Conservation (phyloP, 2,888 invertebrate genomes). For the Drosophila pseudotakahashii region DNA sequence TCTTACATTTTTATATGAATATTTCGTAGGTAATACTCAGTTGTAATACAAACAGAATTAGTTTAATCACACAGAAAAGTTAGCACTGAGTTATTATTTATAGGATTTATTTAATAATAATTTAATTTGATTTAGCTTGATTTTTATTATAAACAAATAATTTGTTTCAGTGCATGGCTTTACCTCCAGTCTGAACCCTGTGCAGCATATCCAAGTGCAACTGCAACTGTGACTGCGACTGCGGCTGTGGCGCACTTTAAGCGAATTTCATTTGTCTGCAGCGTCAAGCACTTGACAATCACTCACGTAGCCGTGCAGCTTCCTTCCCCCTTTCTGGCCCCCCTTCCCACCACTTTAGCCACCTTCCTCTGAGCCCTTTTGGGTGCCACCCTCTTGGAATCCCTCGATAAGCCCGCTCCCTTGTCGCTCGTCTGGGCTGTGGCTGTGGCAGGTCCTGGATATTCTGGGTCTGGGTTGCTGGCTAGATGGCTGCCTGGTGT, state of each 20-base stretch:
- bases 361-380: conserved; percentile 1
- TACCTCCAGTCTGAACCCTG: conserved; percentile 10
- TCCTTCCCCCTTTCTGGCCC: conserved; percentile 43
- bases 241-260: conserved; percentile 75
- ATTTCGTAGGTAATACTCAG: no score
- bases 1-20: no score
- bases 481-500: conserved; percentile 62
- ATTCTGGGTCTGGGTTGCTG: conserved; percentile 30
- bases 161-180: background rate
- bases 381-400: conserved; percentile 29
- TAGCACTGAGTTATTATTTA: no score
- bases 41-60: no score
- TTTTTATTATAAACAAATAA: no score
- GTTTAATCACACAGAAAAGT: no score
- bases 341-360: conserved; percentile 11
- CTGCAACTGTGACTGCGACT: conserved; percentile 41
- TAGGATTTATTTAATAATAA: no score
- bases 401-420: conserved; percentile 20
- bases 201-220: conserved; percentile 30
- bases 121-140: no score
- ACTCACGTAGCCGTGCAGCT: conserved; percentile 74
- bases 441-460: conserved; percentile 6
- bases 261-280: conserved; percentile 81
- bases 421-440: conserved; percentile 39
- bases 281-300: conserved; percentile 81